These are phyloP conservation scores for Empidonax alnorum DNA, from an alignment of 2,113 vertebrate genomes.

Conservation along the genomic window DNA sequence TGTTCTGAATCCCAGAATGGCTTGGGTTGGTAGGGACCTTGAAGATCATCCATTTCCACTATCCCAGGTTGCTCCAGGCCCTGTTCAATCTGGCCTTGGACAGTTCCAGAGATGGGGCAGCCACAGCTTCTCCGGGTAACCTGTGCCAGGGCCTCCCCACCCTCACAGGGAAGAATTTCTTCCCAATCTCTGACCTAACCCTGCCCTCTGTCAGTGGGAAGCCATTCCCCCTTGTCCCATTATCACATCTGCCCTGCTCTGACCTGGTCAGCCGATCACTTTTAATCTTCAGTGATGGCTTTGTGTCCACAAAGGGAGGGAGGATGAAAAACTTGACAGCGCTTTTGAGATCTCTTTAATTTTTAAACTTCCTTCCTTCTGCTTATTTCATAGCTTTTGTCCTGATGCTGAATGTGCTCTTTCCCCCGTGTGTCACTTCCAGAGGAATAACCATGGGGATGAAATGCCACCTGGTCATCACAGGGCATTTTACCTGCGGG, in stretches of 20 bases:
- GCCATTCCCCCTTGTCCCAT: background rate
- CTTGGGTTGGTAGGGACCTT: background rate
- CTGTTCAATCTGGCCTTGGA: background rate
- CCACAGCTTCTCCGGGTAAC: background rate
- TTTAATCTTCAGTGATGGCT: slow-evolving; percentile 21
- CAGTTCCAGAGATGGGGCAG: background rate
- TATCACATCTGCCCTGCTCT: background rate
- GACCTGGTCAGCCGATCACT: background rate
- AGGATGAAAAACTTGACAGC: slow-evolving; percentile 7
- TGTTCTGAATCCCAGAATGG: slow-evolving; percentile 15
- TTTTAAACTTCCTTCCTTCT: slow-evolving; percentile 62
- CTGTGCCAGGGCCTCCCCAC: background rate
- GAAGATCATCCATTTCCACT: background rate
- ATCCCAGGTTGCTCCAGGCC: rapidly evolving
- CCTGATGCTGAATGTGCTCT: background rate
- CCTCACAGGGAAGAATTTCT: background rate
- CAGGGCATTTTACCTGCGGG: background rate
- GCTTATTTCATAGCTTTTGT: slow-evolving; percentile 43
- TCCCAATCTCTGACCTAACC: background rate
- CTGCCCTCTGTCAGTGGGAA: background rate
- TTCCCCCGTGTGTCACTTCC: background rate
- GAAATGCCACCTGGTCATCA: background rate
- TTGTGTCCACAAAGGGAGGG: background rate
- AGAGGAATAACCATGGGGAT: background rate
- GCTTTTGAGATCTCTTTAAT: slow-evolving; percentile 43